Conservation (phyloP, 92 coral and sea anemone genomes). For the Pocillopora meandrina region DNA sequence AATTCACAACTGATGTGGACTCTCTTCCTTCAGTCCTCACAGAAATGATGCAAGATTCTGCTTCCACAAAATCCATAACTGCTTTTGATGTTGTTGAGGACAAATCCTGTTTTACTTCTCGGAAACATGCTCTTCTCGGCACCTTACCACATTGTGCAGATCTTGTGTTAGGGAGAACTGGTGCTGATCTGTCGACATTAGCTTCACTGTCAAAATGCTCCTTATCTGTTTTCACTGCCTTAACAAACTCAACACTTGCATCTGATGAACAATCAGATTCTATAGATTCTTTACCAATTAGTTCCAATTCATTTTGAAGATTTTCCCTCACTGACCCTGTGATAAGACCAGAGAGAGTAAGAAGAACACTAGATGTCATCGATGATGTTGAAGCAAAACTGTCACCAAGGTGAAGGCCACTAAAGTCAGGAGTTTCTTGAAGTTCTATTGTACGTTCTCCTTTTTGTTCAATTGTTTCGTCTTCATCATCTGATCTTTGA, state of each 20-base stretch:
- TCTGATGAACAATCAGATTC: conserved; percentile 31
- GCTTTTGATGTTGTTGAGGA: no score
- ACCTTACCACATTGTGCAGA: no score
- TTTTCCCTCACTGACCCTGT: neutral
- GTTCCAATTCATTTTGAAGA: neutral
- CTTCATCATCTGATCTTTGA: neutral
- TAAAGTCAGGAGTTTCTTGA: neutral
- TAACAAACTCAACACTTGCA: neutral
- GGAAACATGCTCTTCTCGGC: neutral
- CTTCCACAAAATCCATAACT: neutral
- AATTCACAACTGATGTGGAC: neutral
- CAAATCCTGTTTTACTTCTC: neutral
- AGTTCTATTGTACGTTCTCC: neutral
- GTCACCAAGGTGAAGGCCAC: neutral
- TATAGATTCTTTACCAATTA: neutral
- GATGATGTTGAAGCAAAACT: neutral
- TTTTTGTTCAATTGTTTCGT: neutral
- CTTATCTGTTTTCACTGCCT: neutral
- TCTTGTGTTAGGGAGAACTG: no score
- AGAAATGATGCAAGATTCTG: conserved; percentile 14
- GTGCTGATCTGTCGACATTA: no score
- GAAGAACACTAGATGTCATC: neutral
- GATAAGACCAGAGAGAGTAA: neutral
- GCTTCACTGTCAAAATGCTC: no score
- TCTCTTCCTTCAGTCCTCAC: neutral